phyloP scores from a whole-genome alignment of 2,113 vertebrate genomes.

The Leiothrix lutea region DNA sequence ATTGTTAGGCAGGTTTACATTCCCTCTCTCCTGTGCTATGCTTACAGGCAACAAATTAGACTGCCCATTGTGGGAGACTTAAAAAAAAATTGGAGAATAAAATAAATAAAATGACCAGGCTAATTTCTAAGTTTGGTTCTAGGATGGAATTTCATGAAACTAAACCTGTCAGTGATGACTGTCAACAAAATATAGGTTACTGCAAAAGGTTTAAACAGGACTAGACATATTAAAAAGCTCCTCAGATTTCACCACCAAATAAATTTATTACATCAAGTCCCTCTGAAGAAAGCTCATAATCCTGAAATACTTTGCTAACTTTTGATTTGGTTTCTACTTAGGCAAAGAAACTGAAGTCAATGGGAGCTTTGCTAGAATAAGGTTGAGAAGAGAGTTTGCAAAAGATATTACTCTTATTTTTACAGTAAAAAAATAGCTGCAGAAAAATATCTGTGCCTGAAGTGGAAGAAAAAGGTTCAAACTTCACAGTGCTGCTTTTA shows the following conservation, averaged over 20 bases:
- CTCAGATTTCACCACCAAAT: background rate
- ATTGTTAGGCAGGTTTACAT: background rate
- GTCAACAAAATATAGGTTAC: background rate
- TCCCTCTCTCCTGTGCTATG: background rate
- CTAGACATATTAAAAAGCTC: background rate
- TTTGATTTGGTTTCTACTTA: background rate
- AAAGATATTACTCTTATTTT: constrained; percentile 1
- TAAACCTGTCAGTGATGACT: background rate
- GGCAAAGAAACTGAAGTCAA: background rate
- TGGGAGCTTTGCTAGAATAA: background rate
- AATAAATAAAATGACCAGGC: background rate
- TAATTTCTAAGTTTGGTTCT: background rate
- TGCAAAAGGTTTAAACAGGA: constrained; percentile 1
- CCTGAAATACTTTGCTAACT: background rate
- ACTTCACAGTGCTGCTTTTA: background rate
- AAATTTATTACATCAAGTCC: background rate
- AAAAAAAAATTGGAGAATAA: background rate
- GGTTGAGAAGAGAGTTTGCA: background rate
- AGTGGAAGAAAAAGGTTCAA: constrained; percentile 17
- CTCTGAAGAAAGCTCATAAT: background rate
- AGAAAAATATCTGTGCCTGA: background rate
- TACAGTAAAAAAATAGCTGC: background rate
- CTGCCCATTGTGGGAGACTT: background rate
- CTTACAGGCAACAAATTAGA: background rate
- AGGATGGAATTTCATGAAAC: background rate